A percentile compares a stretch with the other conserved stretches of the same genome.
Evolutionary conservation across 2,888 invertebrate species (phyloP).

Genomic region (Xylota segnis): DNA sequence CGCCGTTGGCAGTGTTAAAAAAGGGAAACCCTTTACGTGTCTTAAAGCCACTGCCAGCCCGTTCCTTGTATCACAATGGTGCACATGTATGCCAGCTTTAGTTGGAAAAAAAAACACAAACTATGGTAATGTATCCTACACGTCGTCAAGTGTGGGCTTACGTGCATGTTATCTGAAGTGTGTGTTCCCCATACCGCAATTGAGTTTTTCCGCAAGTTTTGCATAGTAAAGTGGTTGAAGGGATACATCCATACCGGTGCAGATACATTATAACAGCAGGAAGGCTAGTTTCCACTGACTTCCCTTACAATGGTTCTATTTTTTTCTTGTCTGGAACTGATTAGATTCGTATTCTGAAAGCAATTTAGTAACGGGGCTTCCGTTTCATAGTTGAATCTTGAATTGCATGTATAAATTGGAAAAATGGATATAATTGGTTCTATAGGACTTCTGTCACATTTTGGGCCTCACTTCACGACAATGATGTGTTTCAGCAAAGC

Average conservation of each 20-base stretch:
- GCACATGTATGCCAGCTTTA: background rate
- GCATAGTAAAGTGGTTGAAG: slow-evolving; percentile 5
- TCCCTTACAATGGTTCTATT: background rate
- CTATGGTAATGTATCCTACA: slow-evolving; percentile 32
- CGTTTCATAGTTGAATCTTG: slow-evolving; percentile 3
- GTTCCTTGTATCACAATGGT: background rate
- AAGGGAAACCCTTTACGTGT: slow-evolving; percentile 1
- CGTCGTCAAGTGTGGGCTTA: slow-evolving; percentile 32
- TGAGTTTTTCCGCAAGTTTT: slow-evolving; percentile 29
- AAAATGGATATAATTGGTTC: slow-evolving; percentile 10
- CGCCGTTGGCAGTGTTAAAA: background rate
- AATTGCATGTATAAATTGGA: slow-evolving; percentile 3
- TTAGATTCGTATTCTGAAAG: background rate
- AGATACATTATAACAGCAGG: background rate
- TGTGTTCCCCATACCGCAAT: slow-evolving; percentile 13
- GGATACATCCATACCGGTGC: background rate
- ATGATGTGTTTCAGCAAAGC: background rate
- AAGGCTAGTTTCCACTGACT: background rate
- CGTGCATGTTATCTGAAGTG: slow-evolving; percentile 34
- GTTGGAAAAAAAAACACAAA: background rate
- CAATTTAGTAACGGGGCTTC: background rate
- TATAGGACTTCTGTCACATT: slow-evolving; percentile 2
- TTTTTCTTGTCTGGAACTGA: background rate
- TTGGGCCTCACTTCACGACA: background rate
- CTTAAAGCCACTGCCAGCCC: background rate